phyloP scores from a whole-genome alignment of 2,797 vertebrate genomes.

The Clarias laeviceps region DNA sequence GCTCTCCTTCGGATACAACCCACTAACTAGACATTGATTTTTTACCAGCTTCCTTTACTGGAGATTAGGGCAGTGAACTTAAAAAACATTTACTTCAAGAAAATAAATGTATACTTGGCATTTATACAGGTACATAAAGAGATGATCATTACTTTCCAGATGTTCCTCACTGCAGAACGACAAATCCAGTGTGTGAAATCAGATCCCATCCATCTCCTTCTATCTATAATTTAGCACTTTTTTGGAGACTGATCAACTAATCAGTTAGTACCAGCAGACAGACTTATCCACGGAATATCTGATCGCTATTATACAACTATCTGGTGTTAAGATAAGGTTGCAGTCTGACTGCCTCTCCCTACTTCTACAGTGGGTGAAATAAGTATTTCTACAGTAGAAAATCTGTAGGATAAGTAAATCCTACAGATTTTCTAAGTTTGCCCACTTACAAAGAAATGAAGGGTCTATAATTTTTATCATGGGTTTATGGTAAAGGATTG shows the following conservation, averaged over 20 bases:
- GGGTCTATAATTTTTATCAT: too few relatives aligned
- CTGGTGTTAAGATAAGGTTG: neutral
- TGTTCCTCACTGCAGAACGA: conserved; percentile 3
- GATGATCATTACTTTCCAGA: neutral
- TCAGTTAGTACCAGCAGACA: neutral
- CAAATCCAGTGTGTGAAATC: neutral
- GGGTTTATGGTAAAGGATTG: too few relatives aligned
- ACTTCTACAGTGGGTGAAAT: too few relatives aligned
- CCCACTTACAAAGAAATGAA: too few relatives aligned
- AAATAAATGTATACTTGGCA: conserved; percentile 3
- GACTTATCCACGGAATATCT: neutral
- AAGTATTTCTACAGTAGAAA: too few relatives aligned
- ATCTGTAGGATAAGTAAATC: too few relatives aligned
- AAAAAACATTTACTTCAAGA: conserved; percentile 30
- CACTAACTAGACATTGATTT: conserved; percentile 4
- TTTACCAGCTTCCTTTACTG: conserved; percentile 20
- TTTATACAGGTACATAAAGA: neutral
- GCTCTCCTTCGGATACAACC: neutral
- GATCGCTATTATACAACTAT: neutral
- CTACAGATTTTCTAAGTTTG: too few relatives aligned
- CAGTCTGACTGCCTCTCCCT: neutral
- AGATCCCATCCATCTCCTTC: too few relatives aligned
- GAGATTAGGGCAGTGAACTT: conserved; percentile 26
- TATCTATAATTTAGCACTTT: neutral
- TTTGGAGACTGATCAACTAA: neutral